phyloP scores from a whole-genome alignment of 2,888 invertebrate genomes.

The Xestia xanthographa region DNA sequence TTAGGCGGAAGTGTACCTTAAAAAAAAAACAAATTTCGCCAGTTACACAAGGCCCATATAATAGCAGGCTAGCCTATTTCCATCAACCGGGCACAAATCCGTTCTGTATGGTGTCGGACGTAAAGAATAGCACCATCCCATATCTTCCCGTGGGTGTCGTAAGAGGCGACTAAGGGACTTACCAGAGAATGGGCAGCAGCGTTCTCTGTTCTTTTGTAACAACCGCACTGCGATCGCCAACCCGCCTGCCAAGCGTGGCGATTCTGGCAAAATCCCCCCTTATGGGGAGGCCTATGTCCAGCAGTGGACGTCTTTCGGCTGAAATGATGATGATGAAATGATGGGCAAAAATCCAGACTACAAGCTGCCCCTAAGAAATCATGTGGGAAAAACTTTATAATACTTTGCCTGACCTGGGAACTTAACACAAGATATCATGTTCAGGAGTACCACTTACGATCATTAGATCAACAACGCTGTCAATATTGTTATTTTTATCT shows the following conservation, averaged over 20 bases:
- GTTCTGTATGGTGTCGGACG: no score
- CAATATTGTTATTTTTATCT: not conserved
- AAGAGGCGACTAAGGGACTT: no score
- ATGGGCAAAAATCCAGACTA: not conserved
- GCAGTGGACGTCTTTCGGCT: no score
- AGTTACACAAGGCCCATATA: not conserved
- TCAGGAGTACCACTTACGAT: not conserved
- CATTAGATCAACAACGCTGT: not conserved
- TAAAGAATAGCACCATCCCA: no score
- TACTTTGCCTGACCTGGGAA: not conserved
- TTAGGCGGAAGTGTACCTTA: not conserved
- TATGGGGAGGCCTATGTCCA: no score
- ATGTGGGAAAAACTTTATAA: not conserved
- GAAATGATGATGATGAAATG: no score
- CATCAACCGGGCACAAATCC: not conserved
- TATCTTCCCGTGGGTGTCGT: no score
- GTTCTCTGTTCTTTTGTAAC: no score
- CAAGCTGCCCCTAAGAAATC: not conserved
- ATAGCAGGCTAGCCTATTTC: not conserved
- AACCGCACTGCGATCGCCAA: no score
- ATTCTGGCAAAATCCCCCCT: no score
- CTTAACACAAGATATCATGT: not conserved
- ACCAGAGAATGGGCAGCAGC: no score
- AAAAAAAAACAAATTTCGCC: not conserved
- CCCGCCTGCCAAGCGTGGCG: no score